Conservation (phyloP, 2,797 vertebrate species). For the Sylvia borin region DNA sequence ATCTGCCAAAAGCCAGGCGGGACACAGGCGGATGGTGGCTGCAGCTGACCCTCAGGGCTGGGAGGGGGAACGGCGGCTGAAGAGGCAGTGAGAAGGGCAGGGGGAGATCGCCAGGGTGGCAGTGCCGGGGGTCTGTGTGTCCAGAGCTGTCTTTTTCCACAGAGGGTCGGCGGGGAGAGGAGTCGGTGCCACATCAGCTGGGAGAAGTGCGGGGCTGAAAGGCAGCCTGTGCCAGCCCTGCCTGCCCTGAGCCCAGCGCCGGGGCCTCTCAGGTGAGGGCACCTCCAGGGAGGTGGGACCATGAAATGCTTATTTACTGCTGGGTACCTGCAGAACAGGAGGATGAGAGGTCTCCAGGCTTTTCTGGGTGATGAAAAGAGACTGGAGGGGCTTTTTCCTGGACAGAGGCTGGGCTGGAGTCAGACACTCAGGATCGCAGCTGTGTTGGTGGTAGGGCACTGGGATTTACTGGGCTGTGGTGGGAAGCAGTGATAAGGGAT, state of each 20-base stretch:
- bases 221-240: constrained; percentile 34
- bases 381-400: not conserved
- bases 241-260: constrained; percentile 10
- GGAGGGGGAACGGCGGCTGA: not conserved
- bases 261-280: not conserved
- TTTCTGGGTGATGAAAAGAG: not conserved
- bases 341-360: not conserved
- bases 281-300: fast-evolving
- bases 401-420: not conserved
- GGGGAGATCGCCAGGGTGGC: not conserved
- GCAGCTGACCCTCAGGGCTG: not conserved
- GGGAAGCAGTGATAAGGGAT: not conserved
- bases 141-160: not conserved
- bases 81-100: not conserved
- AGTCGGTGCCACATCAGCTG: not conserved
- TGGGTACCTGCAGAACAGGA: not conserved
- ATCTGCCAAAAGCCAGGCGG: not conserved
- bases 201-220: not conserved
- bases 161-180: constrained; percentile 42
- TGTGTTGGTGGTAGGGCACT: not conserved
- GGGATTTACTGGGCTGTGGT: not conserved
- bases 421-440: fast-evolving
- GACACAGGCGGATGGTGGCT: not conserved
- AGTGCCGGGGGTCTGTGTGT: fast-evolving
- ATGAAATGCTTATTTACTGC: not conserved